Conservation (phyloP, 35 echinoderm and acorn worm genomes). For the Acanthaster planci region DNA sequence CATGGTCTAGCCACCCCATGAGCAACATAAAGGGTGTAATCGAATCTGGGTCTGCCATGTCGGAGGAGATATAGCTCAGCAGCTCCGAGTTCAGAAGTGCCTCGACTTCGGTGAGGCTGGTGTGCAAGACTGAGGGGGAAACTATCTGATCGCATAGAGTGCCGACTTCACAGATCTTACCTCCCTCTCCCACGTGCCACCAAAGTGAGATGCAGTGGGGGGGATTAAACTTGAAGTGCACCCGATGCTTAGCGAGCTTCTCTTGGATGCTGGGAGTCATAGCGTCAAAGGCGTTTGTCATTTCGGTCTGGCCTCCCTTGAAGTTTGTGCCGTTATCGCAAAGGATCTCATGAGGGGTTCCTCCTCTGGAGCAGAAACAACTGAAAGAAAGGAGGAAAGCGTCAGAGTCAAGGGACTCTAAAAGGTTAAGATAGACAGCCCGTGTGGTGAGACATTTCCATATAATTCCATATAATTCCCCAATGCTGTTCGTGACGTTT, state of each 20-base stretch:
- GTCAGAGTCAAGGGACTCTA: slow-evolving; percentile 25
- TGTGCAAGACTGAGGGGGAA: not conserved
- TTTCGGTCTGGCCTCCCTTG: slow-evolving; percentile 28
- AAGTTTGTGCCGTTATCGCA: slow-evolving; percentile 63
- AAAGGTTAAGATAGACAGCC: slow-evolving; percentile 37
- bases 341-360: not conserved
- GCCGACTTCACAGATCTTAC: not conserved
- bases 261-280: not conserved
- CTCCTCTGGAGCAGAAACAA: slow-evolving; percentile 35
- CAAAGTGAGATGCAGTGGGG: not conserved
- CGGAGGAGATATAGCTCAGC: not conserved
- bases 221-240: not conserved
- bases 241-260: not conserved
- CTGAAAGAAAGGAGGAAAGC: slow-evolving; percentile 34
- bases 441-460: slow-evolving; percentile 53
- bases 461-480: slow-evolving; percentile 27
- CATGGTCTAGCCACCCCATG: too few relatives aligned
- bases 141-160: not conserved
- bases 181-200: slow-evolving; percentile 6
- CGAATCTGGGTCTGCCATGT: slow-evolving; percentile 31
- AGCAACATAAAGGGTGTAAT: not conserved
- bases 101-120: not conserved
- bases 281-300: slow-evolving; percentile 11
- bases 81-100: not conserved
- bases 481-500: slow-evolving; percentile 15